Evolutionary conservation across 2,888 invertebrate genomes (phyloP).

Genomic region (Hirtodrosophila alboralis): DNA sequence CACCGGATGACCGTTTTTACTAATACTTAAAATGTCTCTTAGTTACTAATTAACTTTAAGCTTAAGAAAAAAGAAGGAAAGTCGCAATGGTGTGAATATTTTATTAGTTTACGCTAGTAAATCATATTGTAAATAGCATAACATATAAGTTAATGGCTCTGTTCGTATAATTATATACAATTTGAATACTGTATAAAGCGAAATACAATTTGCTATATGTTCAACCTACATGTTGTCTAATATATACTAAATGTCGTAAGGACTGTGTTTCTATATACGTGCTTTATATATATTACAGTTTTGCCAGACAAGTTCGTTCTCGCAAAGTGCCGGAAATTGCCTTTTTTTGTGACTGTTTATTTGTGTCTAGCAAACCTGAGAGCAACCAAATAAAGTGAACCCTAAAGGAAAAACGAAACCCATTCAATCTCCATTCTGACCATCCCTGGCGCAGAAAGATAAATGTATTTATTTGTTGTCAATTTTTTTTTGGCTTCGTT

Average conservation of each 20-base stretch:
- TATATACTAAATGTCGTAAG: slow-evolving; percentile 7
- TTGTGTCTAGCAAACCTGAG: slow-evolving; percentile 21
- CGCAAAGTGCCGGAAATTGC: slow-evolving; percentile 44
- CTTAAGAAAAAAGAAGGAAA: slow-evolving; percentile 7
- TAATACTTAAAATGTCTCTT: slow-evolving; percentile 44
- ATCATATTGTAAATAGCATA: slow-evolving; percentile 45
- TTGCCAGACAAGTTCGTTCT: slow-evolving; percentile 7
- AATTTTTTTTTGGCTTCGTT: slow-evolving; percentile 16
- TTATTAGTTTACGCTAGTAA: slow-evolving; percentile 14
- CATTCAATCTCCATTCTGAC: slow-evolving; percentile 12
- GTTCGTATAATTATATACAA: slow-evolving; percentile 32
- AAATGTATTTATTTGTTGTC: slow-evolving; percentile 45
- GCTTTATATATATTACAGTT: neutral
- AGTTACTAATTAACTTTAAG: slow-evolving; percentile 55
- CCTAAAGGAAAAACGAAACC: slow-evolving; percentile 9
- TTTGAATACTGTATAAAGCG: slow-evolving; percentile 18
- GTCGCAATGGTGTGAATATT: slow-evolving; percentile 10
- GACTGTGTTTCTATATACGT: slow-evolving; percentile 8
- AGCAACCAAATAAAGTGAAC: slow-evolving; percentile 15
- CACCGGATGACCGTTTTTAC: slow-evolving; percentile 60
- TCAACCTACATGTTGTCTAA: slow-evolving; percentile 26
- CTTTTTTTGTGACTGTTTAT: slow-evolving; percentile 33
- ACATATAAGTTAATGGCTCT: slow-evolving; percentile 34
- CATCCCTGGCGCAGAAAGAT: slow-evolving; percentile 38
- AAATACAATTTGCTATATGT: slow-evolving; percentile 57